Percentiles rank a stretch among this genome's conserved stretches.
These are phyloP conservation scores for Pardosa pseudoannulata DNA, from an alignment of 2,888 invertebrate species.

Conservation along the genomic window DNA sequence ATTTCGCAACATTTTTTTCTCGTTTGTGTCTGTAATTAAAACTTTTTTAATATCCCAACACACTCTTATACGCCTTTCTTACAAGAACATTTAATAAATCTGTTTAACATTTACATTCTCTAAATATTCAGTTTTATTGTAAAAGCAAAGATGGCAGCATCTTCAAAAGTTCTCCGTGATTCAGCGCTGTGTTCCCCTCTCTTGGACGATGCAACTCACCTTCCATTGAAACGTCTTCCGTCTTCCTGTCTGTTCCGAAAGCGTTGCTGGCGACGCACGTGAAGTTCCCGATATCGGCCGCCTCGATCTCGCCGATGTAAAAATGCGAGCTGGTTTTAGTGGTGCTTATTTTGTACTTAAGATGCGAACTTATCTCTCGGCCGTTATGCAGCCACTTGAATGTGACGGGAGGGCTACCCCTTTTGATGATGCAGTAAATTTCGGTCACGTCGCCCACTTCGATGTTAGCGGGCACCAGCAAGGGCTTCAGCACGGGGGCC, in stretches of 20 bases:
- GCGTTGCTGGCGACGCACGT: conserved; percentile 47
- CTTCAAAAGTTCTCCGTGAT: too few relatives aligned
- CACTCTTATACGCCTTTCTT: too few relatives aligned
- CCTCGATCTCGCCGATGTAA: conserved; percentile 36
- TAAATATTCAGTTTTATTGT: too few relatives aligned
- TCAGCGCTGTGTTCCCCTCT: too few relatives aligned
- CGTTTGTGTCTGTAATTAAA: too few relatives aligned
- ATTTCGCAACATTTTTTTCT: too few relatives aligned
- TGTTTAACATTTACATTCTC: too few relatives aligned
- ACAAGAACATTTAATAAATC: too few relatives aligned
- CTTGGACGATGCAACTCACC: too few relatives aligned
- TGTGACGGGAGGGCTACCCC: conserved; percentile 41
- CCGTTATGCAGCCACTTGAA: conserved; percentile 58
- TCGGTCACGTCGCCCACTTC: conserved; percentile 41
- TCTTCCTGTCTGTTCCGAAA: conserved; percentile 30
- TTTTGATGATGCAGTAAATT: conserved; percentile 44
- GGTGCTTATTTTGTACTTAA: conserved; percentile 26
- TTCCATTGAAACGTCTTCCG: background rate
- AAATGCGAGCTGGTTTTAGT: conserved; percentile 27
- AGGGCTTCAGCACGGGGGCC: conserved; percentile 35
- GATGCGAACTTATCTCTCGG: background rate
- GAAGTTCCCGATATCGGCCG: conserved; percentile 55
- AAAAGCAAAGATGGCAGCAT: too few relatives aligned
- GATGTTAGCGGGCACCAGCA: conserved; percentile 35
- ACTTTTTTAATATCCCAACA: too few relatives aligned